Conservation (phyloP, 2,113 vertebrate species). For the Oreotragus oreotragus region DNA sequence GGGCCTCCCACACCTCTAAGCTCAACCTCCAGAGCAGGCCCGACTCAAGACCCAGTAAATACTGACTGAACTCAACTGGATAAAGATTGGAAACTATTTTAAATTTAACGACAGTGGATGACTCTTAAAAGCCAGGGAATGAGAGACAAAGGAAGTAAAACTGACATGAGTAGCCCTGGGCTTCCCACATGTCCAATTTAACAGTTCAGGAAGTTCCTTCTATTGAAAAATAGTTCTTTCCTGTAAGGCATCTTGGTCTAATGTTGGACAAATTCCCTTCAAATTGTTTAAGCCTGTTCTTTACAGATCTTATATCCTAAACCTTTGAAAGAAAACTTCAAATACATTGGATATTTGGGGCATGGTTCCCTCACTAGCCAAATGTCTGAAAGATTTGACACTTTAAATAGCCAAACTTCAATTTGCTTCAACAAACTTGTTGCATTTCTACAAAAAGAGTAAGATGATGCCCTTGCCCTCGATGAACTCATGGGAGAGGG, state of each 20-base stretch:
- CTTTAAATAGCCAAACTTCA: not conserved
- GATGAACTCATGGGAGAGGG: not conserved
- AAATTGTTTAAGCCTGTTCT: not conserved
- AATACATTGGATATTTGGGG: not conserved
- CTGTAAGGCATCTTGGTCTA: not conserved
- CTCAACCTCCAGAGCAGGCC: not conserved
- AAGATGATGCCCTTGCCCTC: fast-evolving
- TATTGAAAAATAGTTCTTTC: not conserved
- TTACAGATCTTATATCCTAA: not conserved
- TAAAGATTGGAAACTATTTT: not conserved
- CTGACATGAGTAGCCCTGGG: not conserved
- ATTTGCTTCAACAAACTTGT: not conserved
- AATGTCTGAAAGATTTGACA: not conserved
- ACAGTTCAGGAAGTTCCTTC: not conserved
- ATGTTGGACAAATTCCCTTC: not conserved
- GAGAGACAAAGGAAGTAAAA: not conserved
- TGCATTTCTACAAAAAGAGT: not conserved
- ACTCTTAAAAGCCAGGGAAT: not conserved
- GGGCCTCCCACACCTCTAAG: not conserved
- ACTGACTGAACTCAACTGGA: not conserved
- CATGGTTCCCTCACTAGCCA: not conserved
- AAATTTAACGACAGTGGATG: not conserved
- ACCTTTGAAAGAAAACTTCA: not conserved
- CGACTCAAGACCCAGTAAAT: not conserved
- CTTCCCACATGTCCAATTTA: not conserved